A percentile compares a stretch with the other conserved stretches of the same genome.
Evolutionary conservation across 2,888 invertebrate genomes (phyloP).

Genomic region (Tribolium freemani): DNA sequence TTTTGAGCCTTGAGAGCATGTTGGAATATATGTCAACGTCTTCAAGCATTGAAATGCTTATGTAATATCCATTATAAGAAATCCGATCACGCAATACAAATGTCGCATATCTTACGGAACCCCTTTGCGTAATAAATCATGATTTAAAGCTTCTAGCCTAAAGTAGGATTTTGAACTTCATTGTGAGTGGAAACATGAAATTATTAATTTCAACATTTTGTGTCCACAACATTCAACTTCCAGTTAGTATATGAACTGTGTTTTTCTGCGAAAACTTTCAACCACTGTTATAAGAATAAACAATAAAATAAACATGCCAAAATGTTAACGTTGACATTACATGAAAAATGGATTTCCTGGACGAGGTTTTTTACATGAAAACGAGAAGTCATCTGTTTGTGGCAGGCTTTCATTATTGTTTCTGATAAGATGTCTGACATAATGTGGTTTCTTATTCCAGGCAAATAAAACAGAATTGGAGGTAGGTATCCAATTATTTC

Average conservation of each 20-base stretch:
- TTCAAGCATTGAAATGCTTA: background rate
- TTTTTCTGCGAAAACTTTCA: background rate
- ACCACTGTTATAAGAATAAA: background rate
- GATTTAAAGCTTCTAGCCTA: background rate
- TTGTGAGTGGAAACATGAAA: background rate
- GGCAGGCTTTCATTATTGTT: background rate
- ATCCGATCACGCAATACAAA: background rate
- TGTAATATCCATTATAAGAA: background rate
- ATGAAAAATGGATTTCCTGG: background rate
- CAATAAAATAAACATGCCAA: background rate
- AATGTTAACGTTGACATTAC: background rate
- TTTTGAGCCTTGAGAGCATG: too few relatives aligned
- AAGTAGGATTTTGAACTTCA: background rate
- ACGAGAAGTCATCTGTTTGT: background rate
- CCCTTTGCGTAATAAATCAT: conserved; percentile 4
- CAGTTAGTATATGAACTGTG: too few relatives aligned
- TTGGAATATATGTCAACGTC: background rate
- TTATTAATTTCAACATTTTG: too few relatives aligned
- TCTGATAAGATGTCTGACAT: background rate
- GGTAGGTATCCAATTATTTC: background rate
- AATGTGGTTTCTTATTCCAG: background rate
- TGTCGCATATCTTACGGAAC: background rate
- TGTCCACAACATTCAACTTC: too few relatives aligned
- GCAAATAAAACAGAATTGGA: background rate
- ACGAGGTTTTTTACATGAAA: background rate